phyloP scores from a whole-genome alignment of 1,140 invertebrate species.

The Achroia grisella region DNA sequence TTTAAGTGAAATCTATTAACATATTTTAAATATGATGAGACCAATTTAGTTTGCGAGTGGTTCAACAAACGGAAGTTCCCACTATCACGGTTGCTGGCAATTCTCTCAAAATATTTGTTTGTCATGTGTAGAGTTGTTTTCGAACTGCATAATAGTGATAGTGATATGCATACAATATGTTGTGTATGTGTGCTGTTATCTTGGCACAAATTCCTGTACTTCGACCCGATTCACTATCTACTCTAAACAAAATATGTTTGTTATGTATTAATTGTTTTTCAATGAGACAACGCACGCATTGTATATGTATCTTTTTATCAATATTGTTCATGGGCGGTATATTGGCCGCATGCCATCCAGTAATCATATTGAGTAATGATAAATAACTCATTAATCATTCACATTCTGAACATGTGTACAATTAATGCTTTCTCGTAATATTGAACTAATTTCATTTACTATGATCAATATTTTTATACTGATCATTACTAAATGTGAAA shows the following conservation, averaged over 20 bases:
- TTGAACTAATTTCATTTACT: too few relatives aligned
- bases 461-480: too few relatives aligned
- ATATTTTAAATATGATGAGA: too few relatives aligned
- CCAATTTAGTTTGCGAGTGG: too few relatives aligned
- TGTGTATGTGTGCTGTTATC: conserved; percentile 20
- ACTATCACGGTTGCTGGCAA: too few relatives aligned
- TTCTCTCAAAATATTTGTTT: neutral
- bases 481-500: too few relatives aligned
- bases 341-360: conserved; percentile 13
- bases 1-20: too few relatives aligned
- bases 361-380: conserved; percentile 8
- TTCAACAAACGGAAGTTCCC: too few relatives aligned
- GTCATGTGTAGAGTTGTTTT: conserved; percentile 4
- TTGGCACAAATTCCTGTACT: conserved; percentile 36
- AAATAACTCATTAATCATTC: conserved; percentile 7
- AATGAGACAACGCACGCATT: conserved; percentile 18
- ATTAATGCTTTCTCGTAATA: too few relatives aligned
- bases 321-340: conserved; percentile 7
- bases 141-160: conserved; percentile 10
- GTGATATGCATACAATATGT: neutral
- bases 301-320: conserved; percentile 9
- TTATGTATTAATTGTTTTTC: conserved; percentile 31
- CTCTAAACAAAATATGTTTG: conserved; percentile 23
- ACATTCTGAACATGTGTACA: neutral
- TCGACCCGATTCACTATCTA: conserved; percentile 27